phyloP scores from a whole-genome alignment of 2,797 vertebrate genomes.

The Darevskia nairensis region DNA sequence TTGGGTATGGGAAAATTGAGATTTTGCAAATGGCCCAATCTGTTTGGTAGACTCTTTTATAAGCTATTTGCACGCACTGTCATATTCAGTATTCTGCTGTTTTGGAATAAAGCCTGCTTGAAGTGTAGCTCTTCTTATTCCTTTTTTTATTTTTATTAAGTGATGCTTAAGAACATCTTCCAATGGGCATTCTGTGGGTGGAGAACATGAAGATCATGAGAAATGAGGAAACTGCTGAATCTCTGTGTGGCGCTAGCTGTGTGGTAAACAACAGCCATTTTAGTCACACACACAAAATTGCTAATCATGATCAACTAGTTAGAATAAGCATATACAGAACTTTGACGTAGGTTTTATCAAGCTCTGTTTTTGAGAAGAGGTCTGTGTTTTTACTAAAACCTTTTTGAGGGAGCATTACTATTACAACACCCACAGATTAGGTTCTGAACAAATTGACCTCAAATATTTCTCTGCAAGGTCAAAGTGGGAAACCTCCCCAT shows the following conservation, averaged over 20 bases:
- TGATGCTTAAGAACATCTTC: constrained; percentile 8
- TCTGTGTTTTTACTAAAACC: not conserved
- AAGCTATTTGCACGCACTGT: not conserved
- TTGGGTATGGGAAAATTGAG: constrained; percentile 13
- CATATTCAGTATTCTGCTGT: not conserved
- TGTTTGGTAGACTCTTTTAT: not conserved
- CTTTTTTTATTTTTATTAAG: not conserved
- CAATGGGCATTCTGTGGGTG: constrained; percentile 10
- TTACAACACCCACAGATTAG: too few species aligned
- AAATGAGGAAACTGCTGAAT: not conserved
- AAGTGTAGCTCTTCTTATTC: not conserved
- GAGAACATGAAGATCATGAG: constrained; percentile 15
- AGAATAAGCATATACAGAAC: constrained; percentile 14
- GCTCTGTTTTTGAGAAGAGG: not conserved
- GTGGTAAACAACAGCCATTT: constrained; percentile 23
- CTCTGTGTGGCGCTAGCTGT: constrained; percentile 1
- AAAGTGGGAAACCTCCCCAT: too few species aligned
- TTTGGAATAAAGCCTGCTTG: constrained; percentile 5
- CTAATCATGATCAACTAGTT: constrained; percentile 10
- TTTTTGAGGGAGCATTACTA: not conserved
- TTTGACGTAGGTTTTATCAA: not conserved
- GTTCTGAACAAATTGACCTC: too few species aligned
- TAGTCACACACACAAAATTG: constrained; percentile 22
- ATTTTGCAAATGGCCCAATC: constrained; percentile 17
- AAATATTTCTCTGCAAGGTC: too few species aligned